Evolutionary conservation across 2,113 vertebrate genomes (phyloP).

Genomic region (Silurus glanis): DNA sequence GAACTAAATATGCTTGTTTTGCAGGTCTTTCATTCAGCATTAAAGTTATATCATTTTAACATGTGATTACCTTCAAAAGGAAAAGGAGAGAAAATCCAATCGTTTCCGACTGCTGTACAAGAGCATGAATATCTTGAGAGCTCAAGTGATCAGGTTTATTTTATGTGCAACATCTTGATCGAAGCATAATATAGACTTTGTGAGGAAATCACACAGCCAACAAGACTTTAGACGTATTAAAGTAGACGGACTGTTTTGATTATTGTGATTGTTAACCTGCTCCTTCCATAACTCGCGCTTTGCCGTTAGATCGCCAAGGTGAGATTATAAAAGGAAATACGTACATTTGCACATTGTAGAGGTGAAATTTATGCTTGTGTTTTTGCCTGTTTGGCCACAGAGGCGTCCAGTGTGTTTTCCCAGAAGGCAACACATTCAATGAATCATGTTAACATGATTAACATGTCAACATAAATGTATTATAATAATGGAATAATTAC

Average conservation of each 20-base stretch:
- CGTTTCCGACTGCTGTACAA: background rate
- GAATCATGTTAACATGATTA: too few species aligned
- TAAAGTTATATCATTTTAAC: background rate
- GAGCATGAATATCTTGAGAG: background rate
- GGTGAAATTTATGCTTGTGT: background rate
- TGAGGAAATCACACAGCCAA: background rate
- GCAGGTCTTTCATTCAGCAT: background rate
- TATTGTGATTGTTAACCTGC: background rate
- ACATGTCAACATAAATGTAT: background rate
- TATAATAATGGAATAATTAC: background rate
- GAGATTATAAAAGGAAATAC: background rate
- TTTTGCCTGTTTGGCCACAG: background rate
- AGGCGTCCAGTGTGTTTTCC: background rate
- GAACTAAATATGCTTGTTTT: background rate
- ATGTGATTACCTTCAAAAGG: background rate
- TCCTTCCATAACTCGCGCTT: background rate
- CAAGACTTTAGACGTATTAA: background rate
- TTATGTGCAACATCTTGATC: background rate
- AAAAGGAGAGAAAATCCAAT: background rate
- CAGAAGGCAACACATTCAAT: background rate
- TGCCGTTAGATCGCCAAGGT: background rate
- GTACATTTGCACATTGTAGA: background rate
- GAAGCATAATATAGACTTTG: background rate
- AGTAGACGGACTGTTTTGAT: background rate
- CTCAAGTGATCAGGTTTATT: background rate